Evolutionary conservation across 2,113 vertebrate species (phyloP), one percentile per base, ranked within the genome.

Genomic region (Rhombomys opimus): DNA sequence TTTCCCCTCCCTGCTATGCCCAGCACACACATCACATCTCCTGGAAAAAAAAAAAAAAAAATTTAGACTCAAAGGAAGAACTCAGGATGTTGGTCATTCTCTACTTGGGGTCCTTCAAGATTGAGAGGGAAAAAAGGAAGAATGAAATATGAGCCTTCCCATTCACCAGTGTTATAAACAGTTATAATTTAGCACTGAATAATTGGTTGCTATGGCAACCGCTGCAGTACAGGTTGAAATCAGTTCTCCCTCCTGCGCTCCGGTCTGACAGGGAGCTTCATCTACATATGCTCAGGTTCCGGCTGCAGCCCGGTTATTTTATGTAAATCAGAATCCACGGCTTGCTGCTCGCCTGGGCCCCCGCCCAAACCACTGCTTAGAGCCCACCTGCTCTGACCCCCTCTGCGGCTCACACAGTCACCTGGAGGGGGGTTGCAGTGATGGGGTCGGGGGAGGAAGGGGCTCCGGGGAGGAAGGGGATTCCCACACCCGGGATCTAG

Each of bases 191-290:
- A 98, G 98, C 98, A 98, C 77, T 87, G 98, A 98, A 98, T 98
- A 98, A 98, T 98, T 97, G 98, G 99, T 99, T 98, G 98, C 98
- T 95, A 98, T 98, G 98, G 98, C 63, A 98, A 99, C 98, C 72
- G 90, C 98, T 97, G 98, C 98, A 97, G 98, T 96, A 98, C 98
- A 97, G 98, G 98, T 97, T 98, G 98, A 98, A 96, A 98, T 97
- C 97, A 97, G 98, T 96, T 97, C 98, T 97, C 97, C 97, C 98
- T 97, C 97, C 96, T 97, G 97, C 92, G 65, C 46, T 94, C 91
- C 61, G 92, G 95, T 73, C 97, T 96, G 97, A 98, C 97, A 97
- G 98, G 98, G 97, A 96, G 98, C 97, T 97, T 98, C 98, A 96
- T 98, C 97, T 98, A 96, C 98, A 98, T 96, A 97, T 11, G 93